These are phyloP conservation scores for Aldabrachelys gigantea DNA, from an alignment of 2,113 vertebrate genomes.

Conservation along the genomic window DNA sequence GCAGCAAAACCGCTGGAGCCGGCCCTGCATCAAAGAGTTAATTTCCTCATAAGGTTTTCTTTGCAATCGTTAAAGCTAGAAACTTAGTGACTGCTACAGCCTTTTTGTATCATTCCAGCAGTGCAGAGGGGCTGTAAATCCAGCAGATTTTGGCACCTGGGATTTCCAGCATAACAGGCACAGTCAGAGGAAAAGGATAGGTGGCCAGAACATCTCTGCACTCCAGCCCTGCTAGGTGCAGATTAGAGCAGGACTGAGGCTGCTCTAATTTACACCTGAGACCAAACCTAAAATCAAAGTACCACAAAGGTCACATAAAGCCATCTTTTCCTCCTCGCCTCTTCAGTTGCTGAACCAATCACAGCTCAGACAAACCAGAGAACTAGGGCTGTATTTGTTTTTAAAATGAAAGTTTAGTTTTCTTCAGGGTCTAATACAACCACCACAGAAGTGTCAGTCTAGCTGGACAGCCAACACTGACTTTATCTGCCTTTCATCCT, in stretches of 20 bases:
- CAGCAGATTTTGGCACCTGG: neutral
- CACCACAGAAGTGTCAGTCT: neutral
- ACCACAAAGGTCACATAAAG: neutral
- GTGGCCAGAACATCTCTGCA: neutral
- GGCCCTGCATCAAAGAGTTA: neutral
- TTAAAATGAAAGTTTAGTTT: neutral
- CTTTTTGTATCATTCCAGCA: neutral
- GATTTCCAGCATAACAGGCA: neutral
- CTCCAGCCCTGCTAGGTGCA: rapidly evolving
- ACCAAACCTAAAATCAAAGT: neutral
- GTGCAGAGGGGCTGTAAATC: neutral
- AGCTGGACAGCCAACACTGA: neutral
- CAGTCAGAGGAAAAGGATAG: neutral
- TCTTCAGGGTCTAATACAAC: neutral
- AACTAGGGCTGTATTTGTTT: neutral
- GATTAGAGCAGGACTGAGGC: neutral
- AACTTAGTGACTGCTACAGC: neutral
- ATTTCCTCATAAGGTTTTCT: neutral
- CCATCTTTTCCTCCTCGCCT: neutral
- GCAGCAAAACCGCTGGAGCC: no score
- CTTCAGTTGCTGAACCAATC: neutral
- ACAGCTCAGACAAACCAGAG: neutral
- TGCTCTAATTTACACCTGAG: neutral
- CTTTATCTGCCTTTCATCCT: neutral
- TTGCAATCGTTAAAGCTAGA: neutral